phyloP scores from a whole-genome alignment of 2,888 invertebrate genomes.

The Spialia ferax region DNA sequence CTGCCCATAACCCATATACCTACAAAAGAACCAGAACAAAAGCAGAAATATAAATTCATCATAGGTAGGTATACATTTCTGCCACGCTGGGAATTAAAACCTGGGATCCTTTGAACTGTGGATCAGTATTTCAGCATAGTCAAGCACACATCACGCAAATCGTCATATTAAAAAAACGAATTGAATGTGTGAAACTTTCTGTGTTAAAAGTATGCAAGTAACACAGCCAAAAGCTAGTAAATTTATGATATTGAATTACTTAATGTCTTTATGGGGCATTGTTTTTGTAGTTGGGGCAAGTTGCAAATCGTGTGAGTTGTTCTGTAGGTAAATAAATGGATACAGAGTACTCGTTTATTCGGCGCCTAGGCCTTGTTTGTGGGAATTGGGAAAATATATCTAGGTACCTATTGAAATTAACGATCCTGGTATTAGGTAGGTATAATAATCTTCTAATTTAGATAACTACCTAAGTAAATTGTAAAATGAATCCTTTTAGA shows the following conservation, averaged over 20 bases:
- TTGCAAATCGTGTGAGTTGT: constrained; percentile 52
- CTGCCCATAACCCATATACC: too few species aligned
- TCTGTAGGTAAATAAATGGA: constrained; percentile 53
- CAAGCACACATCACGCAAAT: too few species aligned
- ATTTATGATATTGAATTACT: constrained; percentile 50
- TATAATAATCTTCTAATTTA: too few species aligned
- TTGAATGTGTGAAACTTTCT: not conserved
- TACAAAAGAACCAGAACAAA: too few species aligned
- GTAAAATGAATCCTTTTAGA: too few species aligned
- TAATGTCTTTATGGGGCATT: constrained; percentile 65
- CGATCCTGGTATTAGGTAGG: constrained; percentile 40
- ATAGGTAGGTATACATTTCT: too few species aligned
- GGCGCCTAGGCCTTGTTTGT: constrained; percentile 43
- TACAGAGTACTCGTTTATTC: constrained; percentile 46
- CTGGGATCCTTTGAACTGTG: too few species aligned
- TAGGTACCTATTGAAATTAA: constrained; percentile 56
- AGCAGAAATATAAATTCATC: too few species aligned
- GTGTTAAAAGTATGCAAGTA: not conserved
- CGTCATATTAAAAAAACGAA: not conserved
- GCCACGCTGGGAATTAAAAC: too few species aligned
- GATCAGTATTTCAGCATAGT: too few species aligned
- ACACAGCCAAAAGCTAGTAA: constrained; percentile 18
- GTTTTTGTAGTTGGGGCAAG: constrained; percentile 61
- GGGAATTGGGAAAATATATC: too few species aligned
- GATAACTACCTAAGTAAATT: too few species aligned